A percentile compares a stretch with the other conserved stretches of the same genome.
Conservation (phyloP, 1,140 invertebrate species). For the Rhizoglyphus robini region DNA sequence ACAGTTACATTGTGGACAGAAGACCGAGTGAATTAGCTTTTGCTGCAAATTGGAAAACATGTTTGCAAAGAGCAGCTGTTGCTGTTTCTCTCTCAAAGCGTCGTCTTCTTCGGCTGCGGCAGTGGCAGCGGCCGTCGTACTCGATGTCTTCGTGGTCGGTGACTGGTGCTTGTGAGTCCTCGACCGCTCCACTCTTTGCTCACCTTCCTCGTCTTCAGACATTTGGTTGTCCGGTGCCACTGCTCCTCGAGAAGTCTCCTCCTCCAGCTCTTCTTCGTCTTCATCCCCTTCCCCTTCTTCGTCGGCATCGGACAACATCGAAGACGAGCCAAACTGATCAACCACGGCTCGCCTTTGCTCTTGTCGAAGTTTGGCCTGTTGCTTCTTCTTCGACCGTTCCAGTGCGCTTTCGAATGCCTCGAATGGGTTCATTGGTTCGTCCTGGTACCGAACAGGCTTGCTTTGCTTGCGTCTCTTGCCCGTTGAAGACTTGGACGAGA, state of each 20-base stretch:
- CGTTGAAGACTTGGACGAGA: neutral
- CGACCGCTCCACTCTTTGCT: neutral
- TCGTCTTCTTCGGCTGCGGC: neutral
- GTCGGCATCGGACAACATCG: neutral
- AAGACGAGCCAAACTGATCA: neutral
- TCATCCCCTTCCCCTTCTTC: slow-evolving; percentile 18
- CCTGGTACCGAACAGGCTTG: slow-evolving; percentile 29
- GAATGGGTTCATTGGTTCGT: slow-evolving; percentile 14
- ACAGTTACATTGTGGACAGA: slow-evolving; percentile 28
- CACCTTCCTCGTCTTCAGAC: neutral
- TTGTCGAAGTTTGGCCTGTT: neutral
- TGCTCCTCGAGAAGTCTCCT: neutral
- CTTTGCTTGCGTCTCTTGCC: slow-evolving; percentile 34
- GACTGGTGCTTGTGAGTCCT: slow-evolving; percentile 14
- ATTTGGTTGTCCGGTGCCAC: neutral
- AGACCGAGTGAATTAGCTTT: neutral
- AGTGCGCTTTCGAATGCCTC: neutral
- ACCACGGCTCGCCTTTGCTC: neutral
- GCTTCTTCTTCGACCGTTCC: neutral
- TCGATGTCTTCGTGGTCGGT: neutral
- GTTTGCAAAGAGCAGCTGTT: neutral
- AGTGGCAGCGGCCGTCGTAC: slow-evolving; percentile 15
- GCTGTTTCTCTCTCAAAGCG: neutral
- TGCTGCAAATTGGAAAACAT: neutral
- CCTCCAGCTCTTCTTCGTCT: slow-evolving; percentile 5